A percentile compares a stretch with the other conserved stretches of the same genome.
These are phyloP conservation scores for Cliona cf. orientalis DNA, from an alignment of 37 sponge, comb jelly and placozoan genomes.

Conservation along the genomic window DNA sequence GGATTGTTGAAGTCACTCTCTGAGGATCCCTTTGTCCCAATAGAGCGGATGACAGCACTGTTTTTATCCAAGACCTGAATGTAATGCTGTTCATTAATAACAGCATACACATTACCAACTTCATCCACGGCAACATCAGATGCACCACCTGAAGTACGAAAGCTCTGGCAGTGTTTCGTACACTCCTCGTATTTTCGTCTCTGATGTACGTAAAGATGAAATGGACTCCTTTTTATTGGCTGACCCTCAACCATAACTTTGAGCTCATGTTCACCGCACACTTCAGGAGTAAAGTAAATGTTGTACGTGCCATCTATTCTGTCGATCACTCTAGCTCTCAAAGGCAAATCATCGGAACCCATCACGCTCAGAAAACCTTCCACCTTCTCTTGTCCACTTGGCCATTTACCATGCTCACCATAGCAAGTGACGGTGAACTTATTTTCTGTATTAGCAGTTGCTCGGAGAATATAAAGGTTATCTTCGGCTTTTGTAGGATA, in stretches of 20 bases:
- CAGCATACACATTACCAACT: constrained; percentile 26
- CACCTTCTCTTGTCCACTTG: constrained; percentile 22
- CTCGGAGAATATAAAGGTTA: background rate
- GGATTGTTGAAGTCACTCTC: constrained; percentile 53
- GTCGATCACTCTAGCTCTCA: constrained; percentile 27
- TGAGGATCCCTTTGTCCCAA: no score
- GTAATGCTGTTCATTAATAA: background rate
- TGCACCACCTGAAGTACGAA: background rate
- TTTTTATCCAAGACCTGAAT: constrained; percentile 29
- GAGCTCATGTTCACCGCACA: constrained; percentile 23
- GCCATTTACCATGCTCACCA: constrained; percentile 1
- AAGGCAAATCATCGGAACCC: constrained; percentile 5
- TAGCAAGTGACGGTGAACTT: constrained; percentile 13
- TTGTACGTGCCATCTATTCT: constrained; percentile 33
- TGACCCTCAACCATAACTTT: constrained; percentile 9
- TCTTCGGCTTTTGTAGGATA: constrained; percentile 2
- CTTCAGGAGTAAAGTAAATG: constrained; percentile 38
- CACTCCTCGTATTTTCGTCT: background rate
- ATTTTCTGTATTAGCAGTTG: constrained; percentile 6
- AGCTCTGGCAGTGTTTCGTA: background rate
- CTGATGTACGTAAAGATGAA: constrained; percentile 10
- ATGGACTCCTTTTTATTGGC: constrained; percentile 32
- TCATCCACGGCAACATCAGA: constrained; percentile 44
- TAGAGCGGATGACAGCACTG: background rate
- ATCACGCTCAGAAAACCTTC: background rate